Percentiles rank a stretch among this genome's conserved stretches.
phyloP scores from a whole-genome alignment of 2,888 invertebrate genomes.

The Sthenelais limicola region DNA sequence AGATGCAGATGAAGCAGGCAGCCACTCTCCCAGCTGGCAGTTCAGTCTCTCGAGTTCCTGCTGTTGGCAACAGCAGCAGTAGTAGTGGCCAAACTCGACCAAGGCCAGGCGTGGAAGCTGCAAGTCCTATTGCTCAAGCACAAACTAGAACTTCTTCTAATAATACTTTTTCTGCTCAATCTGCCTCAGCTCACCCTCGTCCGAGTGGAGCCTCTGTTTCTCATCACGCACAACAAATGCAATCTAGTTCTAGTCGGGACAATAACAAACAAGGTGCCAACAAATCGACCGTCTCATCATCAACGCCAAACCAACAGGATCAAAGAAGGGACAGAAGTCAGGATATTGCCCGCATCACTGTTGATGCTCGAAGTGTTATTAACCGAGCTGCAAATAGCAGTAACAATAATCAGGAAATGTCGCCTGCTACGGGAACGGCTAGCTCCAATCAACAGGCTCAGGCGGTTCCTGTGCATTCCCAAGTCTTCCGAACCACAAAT shows the following conservation, averaged over 20 bases:
- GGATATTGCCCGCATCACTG: slow-evolving; percentile 26
- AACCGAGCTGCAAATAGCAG: background rate
- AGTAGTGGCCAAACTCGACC: too few relatives aligned
- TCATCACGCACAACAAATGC: background rate
- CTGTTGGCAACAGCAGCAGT: too few relatives aligned
- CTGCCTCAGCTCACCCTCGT: too few relatives aligned
- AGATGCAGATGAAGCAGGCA: slow-evolving; percentile 1
- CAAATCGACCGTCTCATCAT: background rate
- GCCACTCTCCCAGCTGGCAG: slow-evolving; percentile 10
- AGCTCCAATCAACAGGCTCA: background rate
- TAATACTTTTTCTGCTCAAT: background rate
- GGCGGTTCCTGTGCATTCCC: too few relatives aligned
- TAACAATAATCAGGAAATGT: background rate
- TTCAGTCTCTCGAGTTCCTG: too few relatives aligned
- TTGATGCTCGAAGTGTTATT: slow-evolving; percentile 6
- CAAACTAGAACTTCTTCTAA: background rate
- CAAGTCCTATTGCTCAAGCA: too few relatives aligned
- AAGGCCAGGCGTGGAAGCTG: too few relatives aligned
- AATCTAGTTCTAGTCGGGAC: slow-evolving; percentile 11
- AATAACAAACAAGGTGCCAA: background rate
- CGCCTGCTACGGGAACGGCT: background rate
- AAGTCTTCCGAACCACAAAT: too few relatives aligned
- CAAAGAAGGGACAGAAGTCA: background rate
- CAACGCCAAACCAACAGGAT: background rate
- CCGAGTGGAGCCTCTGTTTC: too few relatives aligned